A percentile compares a stretch with the other conserved stretches of the same genome.
Evolutionary conservation across 2,888 invertebrate genomes (phyloP).

Genomic region (Thymelicus lineola): DNA sequence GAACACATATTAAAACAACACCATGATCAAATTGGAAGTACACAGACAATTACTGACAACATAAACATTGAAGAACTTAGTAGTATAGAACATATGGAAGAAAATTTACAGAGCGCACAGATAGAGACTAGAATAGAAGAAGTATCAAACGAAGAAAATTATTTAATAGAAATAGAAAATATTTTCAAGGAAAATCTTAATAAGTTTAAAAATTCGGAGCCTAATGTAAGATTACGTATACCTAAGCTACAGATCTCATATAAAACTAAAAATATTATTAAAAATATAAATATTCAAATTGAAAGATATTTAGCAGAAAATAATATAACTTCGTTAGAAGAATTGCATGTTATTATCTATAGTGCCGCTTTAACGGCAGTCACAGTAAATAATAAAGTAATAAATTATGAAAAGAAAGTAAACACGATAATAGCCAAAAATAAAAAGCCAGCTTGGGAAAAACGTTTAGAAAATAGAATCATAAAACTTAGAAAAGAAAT

Average conservation of each 20-base stretch:
- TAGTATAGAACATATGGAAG: not conserved
- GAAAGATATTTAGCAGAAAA: not conserved
- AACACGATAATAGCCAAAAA: not conserved
- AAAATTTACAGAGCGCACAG: not conserved
- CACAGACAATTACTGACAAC: not conserved
- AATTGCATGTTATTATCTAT: not conserved
- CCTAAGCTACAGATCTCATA: not conserved
- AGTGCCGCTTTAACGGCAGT: not conserved
- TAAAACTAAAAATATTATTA: not conserved
- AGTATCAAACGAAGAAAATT: not conserved
- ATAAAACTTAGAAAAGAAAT: constrained; percentile 5
- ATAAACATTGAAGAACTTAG: not conserved
- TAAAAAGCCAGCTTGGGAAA: constrained; percentile 2
- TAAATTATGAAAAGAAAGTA: not conserved
- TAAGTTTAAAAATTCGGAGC: not conserved
- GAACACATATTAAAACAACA: not conserved
- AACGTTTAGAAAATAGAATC: constrained; percentile 5
- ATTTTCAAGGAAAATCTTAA: not conserved
- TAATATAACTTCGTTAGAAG: not conserved
- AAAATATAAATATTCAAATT: not conserved
- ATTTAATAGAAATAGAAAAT: not conserved
- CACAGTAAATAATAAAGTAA: not conserved
- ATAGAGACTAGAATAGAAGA: not conserved
- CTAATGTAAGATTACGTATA: not conserved
- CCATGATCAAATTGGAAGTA: not conserved